A percentile compares a stretch with the other conserved stretches of the same genome.
Evolutionary conservation across 2,888 invertebrate species (phyloP).

Genomic region (Ditula angustiorana): DNA sequence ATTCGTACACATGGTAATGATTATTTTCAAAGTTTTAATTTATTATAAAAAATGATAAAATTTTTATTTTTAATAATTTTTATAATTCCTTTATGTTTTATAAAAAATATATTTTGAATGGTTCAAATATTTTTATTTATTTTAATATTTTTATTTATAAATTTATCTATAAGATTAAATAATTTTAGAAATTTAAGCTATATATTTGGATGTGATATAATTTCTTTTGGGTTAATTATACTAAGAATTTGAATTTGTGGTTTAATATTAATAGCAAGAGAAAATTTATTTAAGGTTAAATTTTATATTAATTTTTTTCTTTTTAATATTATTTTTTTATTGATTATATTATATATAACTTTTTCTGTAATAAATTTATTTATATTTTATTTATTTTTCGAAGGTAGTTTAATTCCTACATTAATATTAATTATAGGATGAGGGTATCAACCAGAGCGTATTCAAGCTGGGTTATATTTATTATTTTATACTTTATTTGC

Average conservation of each 20-base stretch:
- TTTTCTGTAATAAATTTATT: conserved; percentile 86
- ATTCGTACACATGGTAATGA: conserved; percentile 87
- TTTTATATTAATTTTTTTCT: conserved; percentile 82
- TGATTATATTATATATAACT: conserved; percentile 83
- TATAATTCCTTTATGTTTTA: conserved; percentile 82
- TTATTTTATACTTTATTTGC: conserved; percentile 89
- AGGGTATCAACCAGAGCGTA: conserved; percentile 88
- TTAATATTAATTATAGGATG: conserved; percentile 89
- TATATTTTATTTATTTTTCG: conserved; percentile 90
- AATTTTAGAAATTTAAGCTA: conserved; percentile 71
- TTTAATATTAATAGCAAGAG: conserved; percentile 86
- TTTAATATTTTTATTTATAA: conserved; percentile 78
- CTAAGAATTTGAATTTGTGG: conserved; percentile 86
- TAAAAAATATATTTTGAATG: conserved; percentile 81
- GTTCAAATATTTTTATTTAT: conserved; percentile 82
- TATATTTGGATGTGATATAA: conserved; percentile 78
- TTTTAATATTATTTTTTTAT: conserved; percentile 80
- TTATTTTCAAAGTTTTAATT: conserved; percentile 86
- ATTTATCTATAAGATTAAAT: conserved; percentile 62
- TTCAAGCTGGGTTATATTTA: conserved; percentile 88
- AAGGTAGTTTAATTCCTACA: conserved; percentile 88
- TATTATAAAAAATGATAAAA: conserved; percentile 86
- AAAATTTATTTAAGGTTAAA: conserved; percentile 71
- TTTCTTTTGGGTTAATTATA: conserved; percentile 84
- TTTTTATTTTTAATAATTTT: conserved; percentile 77